Conservation (phyloP, 2,113 vertebrate genomes). For the Acanthisitta chloris region DNA sequence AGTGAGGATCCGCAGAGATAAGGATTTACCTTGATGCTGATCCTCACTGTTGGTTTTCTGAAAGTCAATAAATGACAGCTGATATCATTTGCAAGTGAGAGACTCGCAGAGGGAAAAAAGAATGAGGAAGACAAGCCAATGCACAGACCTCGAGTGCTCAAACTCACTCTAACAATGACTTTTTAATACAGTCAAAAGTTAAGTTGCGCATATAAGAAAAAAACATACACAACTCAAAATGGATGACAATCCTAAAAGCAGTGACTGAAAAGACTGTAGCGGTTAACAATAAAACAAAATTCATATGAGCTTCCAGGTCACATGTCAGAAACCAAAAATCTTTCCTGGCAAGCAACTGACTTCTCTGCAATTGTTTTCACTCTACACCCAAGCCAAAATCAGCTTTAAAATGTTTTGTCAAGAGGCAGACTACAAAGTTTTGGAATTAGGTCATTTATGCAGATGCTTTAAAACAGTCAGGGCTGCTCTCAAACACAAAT, state of each 20-base stretch:
- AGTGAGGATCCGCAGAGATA: not conserved
- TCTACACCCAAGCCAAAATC: not conserved
- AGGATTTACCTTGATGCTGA: slow-evolving; percentile 13
- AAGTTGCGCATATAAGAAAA: not conserved
- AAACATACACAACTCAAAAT: not conserved
- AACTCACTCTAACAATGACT: not conserved
- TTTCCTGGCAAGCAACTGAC: not conserved
- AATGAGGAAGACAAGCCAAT: not conserved
- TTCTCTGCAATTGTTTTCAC: not conserved
- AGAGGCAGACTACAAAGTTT: not conserved
- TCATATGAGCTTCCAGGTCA: not conserved
- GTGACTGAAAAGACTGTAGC: not conserved
- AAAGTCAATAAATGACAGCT: not conserved
- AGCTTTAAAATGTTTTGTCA: not conserved
- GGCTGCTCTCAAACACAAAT: not conserved
- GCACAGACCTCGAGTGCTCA: not conserved
- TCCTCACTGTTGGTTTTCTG: not conserved
- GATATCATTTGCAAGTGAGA: not conserved
- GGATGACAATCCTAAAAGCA: not conserved
- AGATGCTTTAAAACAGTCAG: not conserved
- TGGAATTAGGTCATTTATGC: not conserved
- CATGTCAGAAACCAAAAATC: not conserved
- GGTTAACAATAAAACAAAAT: not conserved
- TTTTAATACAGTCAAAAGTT: not conserved
- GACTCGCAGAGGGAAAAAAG: not conserved